phyloP scores from a whole-genome alignment of 2,888 invertebrate species.

The Spialia ferax region DNA sequence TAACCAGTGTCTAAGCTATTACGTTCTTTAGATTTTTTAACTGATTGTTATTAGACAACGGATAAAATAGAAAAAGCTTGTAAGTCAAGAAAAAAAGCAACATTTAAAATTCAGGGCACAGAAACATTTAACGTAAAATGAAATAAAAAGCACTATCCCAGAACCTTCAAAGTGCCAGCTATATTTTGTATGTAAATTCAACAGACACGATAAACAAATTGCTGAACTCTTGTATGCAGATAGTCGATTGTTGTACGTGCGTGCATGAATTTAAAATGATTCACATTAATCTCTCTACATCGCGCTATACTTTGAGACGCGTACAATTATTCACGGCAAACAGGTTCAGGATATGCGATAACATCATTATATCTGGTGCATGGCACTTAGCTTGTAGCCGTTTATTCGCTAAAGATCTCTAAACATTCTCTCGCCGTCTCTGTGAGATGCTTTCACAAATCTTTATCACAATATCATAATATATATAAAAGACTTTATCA shows the following conservation, averaged over 20 bases:
- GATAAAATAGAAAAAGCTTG: no score
- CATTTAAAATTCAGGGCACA: neutral
- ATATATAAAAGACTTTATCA: no score
- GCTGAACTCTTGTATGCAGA: conserved; percentile 42
- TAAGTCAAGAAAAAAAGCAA: neutral
- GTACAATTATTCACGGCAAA: conserved; percentile 41
- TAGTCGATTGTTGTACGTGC: conserved; percentile 40
- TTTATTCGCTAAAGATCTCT: conserved; percentile 6
- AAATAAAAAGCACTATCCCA: conserved; percentile 30
- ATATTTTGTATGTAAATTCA: conserved; percentile 41
- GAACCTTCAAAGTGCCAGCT: conserved; percentile 37
- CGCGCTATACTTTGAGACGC: conserved; percentile 40
- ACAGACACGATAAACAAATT: conserved; percentile 41
- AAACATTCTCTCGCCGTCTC: neutral
- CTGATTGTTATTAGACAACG: no score
- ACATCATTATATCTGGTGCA: conserved; percentile 38
- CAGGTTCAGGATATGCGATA: conserved; percentile 36
- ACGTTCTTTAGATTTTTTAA: no score
- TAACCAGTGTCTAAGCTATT: no score
- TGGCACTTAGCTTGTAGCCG: neutral
- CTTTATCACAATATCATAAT: no score
- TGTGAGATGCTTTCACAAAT: conserved; percentile 9
- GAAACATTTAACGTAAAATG: conserved; percentile 4
- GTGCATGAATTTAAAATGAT: conserved; percentile 41
- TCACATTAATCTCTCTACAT: conserved; percentile 39